These are phyloP conservation scores for Onthophagus sagittarius DNA, from an alignment of 2,888 invertebrate genomes.

Conservation along the genomic window DNA sequence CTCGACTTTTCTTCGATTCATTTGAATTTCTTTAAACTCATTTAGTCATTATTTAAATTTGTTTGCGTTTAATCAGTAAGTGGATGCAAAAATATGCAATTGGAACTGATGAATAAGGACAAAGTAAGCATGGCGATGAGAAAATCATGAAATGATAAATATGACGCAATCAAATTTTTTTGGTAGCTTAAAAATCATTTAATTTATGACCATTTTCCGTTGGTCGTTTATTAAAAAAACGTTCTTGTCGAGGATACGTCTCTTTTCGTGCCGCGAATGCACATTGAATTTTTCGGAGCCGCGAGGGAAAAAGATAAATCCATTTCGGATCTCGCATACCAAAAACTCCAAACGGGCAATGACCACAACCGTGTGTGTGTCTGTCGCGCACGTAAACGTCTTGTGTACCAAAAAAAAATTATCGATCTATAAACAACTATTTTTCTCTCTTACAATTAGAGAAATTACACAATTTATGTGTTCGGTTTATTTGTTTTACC, in stretches of 20 bases:
- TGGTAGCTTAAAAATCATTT: not conserved
- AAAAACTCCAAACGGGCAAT: constrained; percentile 1
- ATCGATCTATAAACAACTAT: not conserved
- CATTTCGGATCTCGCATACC: constrained; percentile 9
- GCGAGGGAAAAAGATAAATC: not conserved
- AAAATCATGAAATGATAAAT: not conserved
- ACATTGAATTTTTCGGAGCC: constrained; percentile 8
- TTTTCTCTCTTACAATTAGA: not conserved
- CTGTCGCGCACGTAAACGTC: not conserved
- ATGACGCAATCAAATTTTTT: not conserved
- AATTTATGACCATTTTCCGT: constrained; percentile 5
- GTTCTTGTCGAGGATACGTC: not conserved
- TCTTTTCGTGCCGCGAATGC: constrained; percentile 1
- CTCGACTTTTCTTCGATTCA: no score
- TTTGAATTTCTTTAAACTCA: no score
- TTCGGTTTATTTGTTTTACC: not conserved
- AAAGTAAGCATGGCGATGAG: not conserved
- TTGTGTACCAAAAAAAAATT: not conserved
- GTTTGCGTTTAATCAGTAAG: no score
- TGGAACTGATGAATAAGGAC: not conserved
- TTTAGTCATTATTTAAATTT: no score
- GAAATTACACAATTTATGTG: not conserved
- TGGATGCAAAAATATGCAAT: not conserved
- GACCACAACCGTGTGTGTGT: not conserved
- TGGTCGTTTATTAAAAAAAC: not conserved